Conservation (phyloP, 1,140 invertebrate genomes). For the Sycophaga agraensis region DNA sequence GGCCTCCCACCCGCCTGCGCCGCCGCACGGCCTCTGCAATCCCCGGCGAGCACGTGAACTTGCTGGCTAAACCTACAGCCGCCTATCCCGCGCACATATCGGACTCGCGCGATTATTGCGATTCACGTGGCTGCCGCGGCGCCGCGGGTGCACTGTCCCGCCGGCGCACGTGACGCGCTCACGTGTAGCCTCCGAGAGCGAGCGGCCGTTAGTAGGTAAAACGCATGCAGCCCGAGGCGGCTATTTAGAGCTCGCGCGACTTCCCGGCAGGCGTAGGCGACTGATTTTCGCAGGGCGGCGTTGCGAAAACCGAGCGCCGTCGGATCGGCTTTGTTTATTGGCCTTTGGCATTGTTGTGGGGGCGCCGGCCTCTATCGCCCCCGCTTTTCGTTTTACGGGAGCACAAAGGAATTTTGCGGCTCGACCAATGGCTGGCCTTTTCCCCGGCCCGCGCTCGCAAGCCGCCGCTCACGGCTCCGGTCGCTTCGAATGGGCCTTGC, state of each 20-base stretch:
- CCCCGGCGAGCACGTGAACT: conserved; percentile 16
- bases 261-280: neutral
- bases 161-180: conserved; percentile 19
- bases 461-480: too few species aligned
- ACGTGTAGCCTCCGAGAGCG: conserved; percentile 24
- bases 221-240: neutral
- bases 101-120: neutral
- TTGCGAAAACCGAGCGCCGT: too few species aligned
- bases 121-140: conserved; percentile 7
- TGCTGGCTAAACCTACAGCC: neutral
- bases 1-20: neutral
- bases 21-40: too few species aligned
- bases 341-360: too few species aligned
- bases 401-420: too few species aligned
- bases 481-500: too few species aligned
- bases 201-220: conserved; percentile 7
- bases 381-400: too few species aligned
- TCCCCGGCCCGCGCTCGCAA: too few species aligned
- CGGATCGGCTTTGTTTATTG: too few species aligned
- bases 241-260: conserved; percentile 5
- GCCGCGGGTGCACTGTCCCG: conserved; percentile 4
- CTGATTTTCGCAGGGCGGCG: too few species aligned
- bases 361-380: too few species aligned
- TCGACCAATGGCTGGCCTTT: too few species aligned
- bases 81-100: neutral